Conservation (phyloP, 2,888 invertebrate genomes). For the Ramazzottius varieornatus region DNA sequence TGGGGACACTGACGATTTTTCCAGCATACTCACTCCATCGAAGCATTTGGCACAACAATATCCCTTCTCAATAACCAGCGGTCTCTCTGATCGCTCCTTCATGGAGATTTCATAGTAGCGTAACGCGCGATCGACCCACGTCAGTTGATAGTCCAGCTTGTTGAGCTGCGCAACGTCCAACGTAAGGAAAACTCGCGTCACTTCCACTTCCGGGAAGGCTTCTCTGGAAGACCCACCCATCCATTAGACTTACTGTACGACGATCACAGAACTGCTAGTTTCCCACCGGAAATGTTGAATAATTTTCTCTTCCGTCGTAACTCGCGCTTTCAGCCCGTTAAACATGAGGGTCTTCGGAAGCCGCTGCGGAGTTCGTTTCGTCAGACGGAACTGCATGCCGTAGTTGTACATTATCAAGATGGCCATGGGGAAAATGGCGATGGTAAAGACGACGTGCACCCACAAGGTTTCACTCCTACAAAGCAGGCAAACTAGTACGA, state of each 20-base stretch:
- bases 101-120: not conserved
- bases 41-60: too few relatives aligned
- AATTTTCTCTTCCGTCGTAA: not conserved
- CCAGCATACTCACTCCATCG: too few relatives aligned
- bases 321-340: not conserved
- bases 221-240: not conserved
- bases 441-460: slow-evolving; percentile 4
- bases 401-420: not conserved
- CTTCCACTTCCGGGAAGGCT: not conserved
- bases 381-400: not conserved
- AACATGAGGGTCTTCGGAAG: not conserved
- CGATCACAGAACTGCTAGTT: not conserved
- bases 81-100: not conserved
- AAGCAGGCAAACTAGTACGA: not conserved
- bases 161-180: not conserved
- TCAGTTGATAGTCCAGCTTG: not conserved
- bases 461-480: slow-evolving; percentile 5
- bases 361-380: not conserved
- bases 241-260: too few relatives aligned
- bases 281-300: not conserved
- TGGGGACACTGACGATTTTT: too few relatives aligned
- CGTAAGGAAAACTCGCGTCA: not conserved
- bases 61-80: too few relatives aligned
- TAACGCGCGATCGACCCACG: not conserved
- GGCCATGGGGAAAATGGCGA: not conserved